A percentile compares a stretch with the other conserved stretches of the same genome.
Conservation (phyloP, 1,140 invertebrate genomes). For the Medauroidea extradentata region DNA sequence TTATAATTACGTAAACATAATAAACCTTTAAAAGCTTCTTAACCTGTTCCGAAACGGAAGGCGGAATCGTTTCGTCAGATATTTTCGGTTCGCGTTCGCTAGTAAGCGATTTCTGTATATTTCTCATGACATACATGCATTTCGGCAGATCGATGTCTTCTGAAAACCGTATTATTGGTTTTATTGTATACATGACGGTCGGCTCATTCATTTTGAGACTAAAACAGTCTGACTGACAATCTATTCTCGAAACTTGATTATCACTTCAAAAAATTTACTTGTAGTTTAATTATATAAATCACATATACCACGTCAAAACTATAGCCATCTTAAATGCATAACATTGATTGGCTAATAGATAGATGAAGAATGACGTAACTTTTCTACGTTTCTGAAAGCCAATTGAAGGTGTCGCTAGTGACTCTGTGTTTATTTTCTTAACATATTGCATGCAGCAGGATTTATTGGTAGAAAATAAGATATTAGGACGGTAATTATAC, state of each 20-base stretch:
- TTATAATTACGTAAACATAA: slow-evolving; percentile 26
- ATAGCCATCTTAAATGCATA: slow-evolving; percentile 4
- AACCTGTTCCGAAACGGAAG: slow-evolving; percentile 58
- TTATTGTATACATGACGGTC: slow-evolving; percentile 51
- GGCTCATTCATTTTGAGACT: slow-evolving; percentile 34
- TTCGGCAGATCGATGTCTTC: slow-evolving; percentile 45
- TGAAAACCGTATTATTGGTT: slow-evolving; percentile 48
- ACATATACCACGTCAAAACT: neutral
- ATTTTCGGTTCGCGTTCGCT: slow-evolving; percentile 25
- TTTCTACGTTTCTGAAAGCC: too few species aligned
- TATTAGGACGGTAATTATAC: neutral
- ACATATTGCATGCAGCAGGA: neutral
- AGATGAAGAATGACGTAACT: slow-evolving; percentile 2
- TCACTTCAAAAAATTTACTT: slow-evolving; percentile 10
- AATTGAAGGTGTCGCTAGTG: too few species aligned
- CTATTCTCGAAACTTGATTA: too few species aligned
- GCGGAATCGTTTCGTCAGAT: slow-evolving; percentile 37
- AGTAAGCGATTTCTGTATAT: slow-evolving; percentile 43
- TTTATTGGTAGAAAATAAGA: neutral
- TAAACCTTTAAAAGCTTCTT: slow-evolving; percentile 63
- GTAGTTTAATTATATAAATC: neutral
- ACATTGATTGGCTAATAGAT: slow-evolving; percentile 7
- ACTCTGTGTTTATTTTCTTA: neutral
- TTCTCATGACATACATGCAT: slow-evolving; percentile 61
- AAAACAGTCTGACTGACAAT: too few species aligned